Base-by-base conservation (phyloP, 2,797 vertebrate species). In the Fistularia commersonii region DNA sequence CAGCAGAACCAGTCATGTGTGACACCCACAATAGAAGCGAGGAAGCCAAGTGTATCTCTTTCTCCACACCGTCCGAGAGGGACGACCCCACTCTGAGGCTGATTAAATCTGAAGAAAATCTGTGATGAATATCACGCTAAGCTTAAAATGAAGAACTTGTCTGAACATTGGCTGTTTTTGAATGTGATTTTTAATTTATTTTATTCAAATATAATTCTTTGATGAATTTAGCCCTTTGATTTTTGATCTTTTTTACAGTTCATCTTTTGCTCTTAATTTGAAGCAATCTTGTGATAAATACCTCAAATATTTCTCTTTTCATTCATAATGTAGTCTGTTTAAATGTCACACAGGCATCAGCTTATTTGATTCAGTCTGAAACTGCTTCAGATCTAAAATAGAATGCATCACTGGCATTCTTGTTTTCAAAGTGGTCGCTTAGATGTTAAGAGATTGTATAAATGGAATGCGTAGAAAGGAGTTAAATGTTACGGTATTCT, bases 401-500 rank as follows among this genome's bases (percentile, higher is more conserved):
- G 23, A 23, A 23, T 23, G 23, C 42, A 42, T 64, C 42, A 14
- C 48, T 40, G 2, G 44, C 58, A 53, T 68, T 69, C 45, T 41
- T 57, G 8, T 0, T 52, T 48, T 48, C 37, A 48, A 42, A 41
- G 35, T 3, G 23, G 11, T 7, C 11, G 13, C 41, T 14, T 12
- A 69, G 43, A 70, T 38, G 35, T 35, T 12, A 34, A 32, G n/a
- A 11, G 44, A 37, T 10, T 6, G 41, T 23, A 14, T 32, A 49
- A n/a, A 10, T 40, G 23, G 33, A 32, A 8, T 54, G 7, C 15
- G 31, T 1, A 11, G 12, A 46, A 34, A 4, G 15, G 15, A 35
- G 9, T n/a, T 8, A 55, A 61, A 48, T 52, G 35, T 73, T 41
- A 6, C 36, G 32, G 41, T 66, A 8, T 64, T 61, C 34, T 14